Evolutionary conservation across 2,797 vertebrate species (phyloP), one percentile per base, ranked within the genome.

Genomic region (Crocodylus rhombifer): DNA sequence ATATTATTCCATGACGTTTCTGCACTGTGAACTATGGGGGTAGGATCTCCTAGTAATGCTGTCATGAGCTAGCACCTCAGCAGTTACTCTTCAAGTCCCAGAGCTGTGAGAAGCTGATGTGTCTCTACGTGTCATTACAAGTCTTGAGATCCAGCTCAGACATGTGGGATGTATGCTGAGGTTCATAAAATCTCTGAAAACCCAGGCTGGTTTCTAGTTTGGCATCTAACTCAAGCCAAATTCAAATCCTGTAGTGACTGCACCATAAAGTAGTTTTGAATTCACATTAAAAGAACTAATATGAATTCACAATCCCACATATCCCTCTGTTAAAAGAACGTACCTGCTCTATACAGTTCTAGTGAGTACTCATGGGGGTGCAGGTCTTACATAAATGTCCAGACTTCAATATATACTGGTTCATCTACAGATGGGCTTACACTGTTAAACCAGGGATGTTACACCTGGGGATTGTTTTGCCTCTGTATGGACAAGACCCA

Each of bases 361-460:
- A 95, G 71, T 36, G 78, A 92, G 91, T 87, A 77, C 93, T 93
- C 82, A 94, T 76, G 78, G 92, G 89, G 82, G 58, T 60, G 23
- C 51, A 7, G 42, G 55, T 94, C 96, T 95, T 96, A 96, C 42
- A 95, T 95, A 96, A 92, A 93, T 16, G 30, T 63, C 42, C 10
- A 88, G 65, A 23, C 91, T 95, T 94, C 84, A 65, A 87, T 9
- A 79, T 33, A 85, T 33, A 84, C 94, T 95, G 93, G 73, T 87
- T 96, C 94, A 89, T 56, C 28, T 3, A 79, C 87, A 88, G 61
- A 58, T 86, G 92, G 6, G 87, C 30, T 87, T 74, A 77, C 76
- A 57, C 4, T 1, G 86, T 26, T 26, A 86, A 73, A 79, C 86
- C 86, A 88, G 91, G 56, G 23, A 36, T 86, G 58, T 58, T 69